These are phyloP conservation scores for Phrynocephalus guinanensis DNA, from an alignment of 2,797 vertebrate genomes.

Conservation along the genomic window DNA sequence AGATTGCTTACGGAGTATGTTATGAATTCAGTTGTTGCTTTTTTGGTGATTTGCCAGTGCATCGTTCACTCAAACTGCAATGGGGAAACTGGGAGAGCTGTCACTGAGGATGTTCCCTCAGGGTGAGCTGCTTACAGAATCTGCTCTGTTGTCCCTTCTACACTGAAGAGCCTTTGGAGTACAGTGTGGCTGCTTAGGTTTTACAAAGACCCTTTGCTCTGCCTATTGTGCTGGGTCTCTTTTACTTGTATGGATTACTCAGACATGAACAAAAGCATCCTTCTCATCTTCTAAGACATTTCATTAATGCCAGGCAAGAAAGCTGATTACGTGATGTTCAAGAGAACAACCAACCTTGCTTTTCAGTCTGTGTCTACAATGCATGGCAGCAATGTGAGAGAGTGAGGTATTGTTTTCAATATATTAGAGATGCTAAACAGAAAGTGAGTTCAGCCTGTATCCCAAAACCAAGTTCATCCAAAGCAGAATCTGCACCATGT, in stretches of 20 bases:
- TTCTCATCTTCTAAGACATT: conserved; percentile 29
- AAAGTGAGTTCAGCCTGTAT: not conserved
- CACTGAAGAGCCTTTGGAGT: not conserved
- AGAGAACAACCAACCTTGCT: not conserved
- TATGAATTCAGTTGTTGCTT: not conserved
- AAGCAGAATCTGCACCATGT: not conserved
- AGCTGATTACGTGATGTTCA: not conserved
- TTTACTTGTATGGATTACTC: conserved; percentile 36
- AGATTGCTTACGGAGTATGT: not conserved
- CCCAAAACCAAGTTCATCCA: not conserved
- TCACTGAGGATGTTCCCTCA: not conserved
- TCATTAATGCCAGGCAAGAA: conserved; percentile 10
- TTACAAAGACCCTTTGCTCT: not conserved
- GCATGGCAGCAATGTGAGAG: not conserved
- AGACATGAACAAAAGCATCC: conserved; percentile 31
- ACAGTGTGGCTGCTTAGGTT: conserved; percentile 15
- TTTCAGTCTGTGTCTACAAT: not conserved
- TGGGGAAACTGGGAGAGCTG: not conserved
- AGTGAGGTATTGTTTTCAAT: conserved; percentile 2
- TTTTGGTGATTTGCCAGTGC: not conserved
- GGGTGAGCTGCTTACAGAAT: not conserved
- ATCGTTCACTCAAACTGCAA: not conserved
- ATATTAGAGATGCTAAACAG: not conserved
- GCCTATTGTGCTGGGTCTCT: conserved; percentile 20
- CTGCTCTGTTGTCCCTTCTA: not conserved